Evolutionary conservation across 2,113 vertebrate species (phyloP).

Genomic region (Coregonus clupeaformis): DNA sequence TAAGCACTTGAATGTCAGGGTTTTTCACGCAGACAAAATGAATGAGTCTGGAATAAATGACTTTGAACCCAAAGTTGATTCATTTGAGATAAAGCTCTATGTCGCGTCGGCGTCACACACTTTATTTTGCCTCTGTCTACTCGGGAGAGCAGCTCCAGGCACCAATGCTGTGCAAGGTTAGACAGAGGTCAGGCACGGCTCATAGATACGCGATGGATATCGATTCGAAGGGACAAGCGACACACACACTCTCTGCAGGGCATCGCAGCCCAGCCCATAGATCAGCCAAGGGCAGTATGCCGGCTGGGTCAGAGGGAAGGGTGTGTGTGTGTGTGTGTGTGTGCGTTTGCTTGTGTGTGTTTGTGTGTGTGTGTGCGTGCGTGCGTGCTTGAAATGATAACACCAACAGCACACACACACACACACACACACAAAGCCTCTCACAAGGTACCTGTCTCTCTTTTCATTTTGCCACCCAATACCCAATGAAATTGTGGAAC

Average conservation of each 20-base stretch:
- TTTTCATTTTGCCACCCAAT: too few relatives aligned
- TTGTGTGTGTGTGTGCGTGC: constrained; percentile 1
- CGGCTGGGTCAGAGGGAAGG: constrained; percentile 64
- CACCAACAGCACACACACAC: too few relatives aligned
- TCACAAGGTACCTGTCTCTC: too few relatives aligned
- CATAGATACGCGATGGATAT: constrained; percentile 72
- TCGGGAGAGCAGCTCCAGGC: constrained; percentile 35
- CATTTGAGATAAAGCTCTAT: constrained; percentile 50
- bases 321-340: constrained; percentile 28
- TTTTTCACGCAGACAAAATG: constrained; percentile 14
- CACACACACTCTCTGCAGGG: constrained; percentile 47
- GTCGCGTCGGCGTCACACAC: constrained; percentile 43
- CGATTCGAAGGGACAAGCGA: constrained; percentile 70
- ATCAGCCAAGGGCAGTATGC: constrained; percentile 74
- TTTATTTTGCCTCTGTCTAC: constrained; percentile 31
- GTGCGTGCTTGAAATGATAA: background rate
- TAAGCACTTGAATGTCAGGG: constrained; percentile 36
- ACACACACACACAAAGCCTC: too few relatives aligned
- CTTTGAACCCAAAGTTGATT: constrained; percentile 47
- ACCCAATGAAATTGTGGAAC: too few relatives aligned
- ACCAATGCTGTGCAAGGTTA: constrained; percentile 63
- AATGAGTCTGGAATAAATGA: constrained; percentile 16
- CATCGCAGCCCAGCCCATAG: constrained; percentile 67
- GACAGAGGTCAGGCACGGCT: constrained; percentile 68
- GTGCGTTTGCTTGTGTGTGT: constrained; percentile 28